Evolutionary conservation across 2,888 invertebrate genomes (phyloP), one percentile per base, ranked within the genome.

Genomic region (Cactoblastis cactorum): DNA sequence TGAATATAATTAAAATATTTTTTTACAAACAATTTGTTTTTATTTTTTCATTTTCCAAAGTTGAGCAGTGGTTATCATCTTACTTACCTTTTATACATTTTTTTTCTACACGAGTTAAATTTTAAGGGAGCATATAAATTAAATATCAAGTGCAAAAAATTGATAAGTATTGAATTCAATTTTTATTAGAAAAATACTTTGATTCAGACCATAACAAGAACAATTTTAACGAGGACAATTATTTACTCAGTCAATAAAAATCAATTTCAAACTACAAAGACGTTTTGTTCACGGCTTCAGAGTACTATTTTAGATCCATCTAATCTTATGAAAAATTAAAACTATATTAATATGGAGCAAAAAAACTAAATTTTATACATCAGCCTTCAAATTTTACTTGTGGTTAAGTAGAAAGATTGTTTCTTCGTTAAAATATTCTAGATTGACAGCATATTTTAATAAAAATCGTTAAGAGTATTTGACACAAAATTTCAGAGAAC

Each of bases 151-250:
- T 9, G 9, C 5, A 28, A 8, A 28, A 28, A 28, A 28, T 8
- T 28, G 5, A 1, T 22, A 22, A 22, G 15, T 6, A 9, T 18
- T 4, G 3, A 38, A 38, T 18, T n/a, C 3, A 3, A 35, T 48
- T 58, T n/a, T 58, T 56, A 56, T 56, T 58, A 53, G 41, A 48
- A 56, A 56, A 51, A 51, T 50, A 52, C 53, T 52, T 49, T 46
- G 38, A 50, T 45, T 45, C 49, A 49, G 48, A 55, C 51, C 47
- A 53, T 52, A 53, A 55, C 53, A 41, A 54, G 46, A 56, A 58
- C 55, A 48, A 52, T 51, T 56, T 49, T 50, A 47, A 49, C 0
- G 24, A 17, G 17, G 6, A 17, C 17, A 33, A 45, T 22, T 14
- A 45, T 45, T 45, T 18, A n/a, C 24, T 14, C 28, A 15, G 14